Base-by-base conservation (phyloP, 2,888 invertebrate genomes). In the Synanthedon tipuliformis region DNA sequence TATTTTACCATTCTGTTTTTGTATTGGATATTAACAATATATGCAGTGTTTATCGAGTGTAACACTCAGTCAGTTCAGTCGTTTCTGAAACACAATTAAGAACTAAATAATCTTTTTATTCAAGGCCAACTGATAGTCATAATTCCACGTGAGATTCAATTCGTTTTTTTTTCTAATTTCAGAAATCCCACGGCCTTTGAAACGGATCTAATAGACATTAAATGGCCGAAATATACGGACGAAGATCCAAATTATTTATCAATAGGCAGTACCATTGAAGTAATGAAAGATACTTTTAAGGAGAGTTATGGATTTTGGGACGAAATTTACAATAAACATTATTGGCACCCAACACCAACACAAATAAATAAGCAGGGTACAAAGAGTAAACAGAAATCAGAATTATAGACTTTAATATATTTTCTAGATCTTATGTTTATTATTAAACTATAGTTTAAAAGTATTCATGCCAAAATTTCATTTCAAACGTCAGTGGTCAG, bases 141-240 rank as follows among this genome's bases (percentile, higher is more conserved):
- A 23, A 23, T 23, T 5, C 23, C 23, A 5, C 1, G 23, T 23
- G 23, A 23, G 34, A 34, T 34, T 34, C 0, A 34, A 34, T 34
- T 34, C 1, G 27, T 27, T 8, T 45, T 45, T 45, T 15, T 45
- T 45, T 45, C 13, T 45, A 13, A 7, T 80, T 79, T 40, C 76
- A 86, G 86, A 41, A 63, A 86, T 56, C 86, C 86, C 4, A 83
- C 85, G 2, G 74, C 74, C 0, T 85, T 68, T 53, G 84, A 85
- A 57, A 83, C 77, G 56, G 50, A 63, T 2, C 59, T 86, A 3
- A 57, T 81, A 3, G 65, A 70, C 4, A 58, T 69, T 1, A 78
- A 79, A 62, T 87, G 86, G 86, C 59, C 58, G 27, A 69, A 66
- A 27, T 85, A 75, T 54, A 72, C 73, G 40, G 70, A 67, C 11